Evolutionary conservation across 2,888 invertebrate genomes (phyloP).

Genomic region (Leucophora obtusa): DNA sequence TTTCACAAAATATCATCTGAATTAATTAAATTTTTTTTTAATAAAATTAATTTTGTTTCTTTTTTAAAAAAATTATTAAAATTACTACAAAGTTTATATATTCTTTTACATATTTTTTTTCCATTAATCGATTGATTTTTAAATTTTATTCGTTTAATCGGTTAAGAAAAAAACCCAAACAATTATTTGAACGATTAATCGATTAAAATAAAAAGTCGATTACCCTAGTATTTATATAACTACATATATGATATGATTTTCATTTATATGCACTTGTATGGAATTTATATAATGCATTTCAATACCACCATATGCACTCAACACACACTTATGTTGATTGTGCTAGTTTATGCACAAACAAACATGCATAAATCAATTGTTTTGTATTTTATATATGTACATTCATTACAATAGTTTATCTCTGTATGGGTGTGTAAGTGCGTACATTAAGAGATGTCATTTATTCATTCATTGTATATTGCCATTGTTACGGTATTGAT

Average conservation of each 20-base stretch:
- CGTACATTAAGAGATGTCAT: constrained; percentile 17
- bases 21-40: no score
- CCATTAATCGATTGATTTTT: no score
- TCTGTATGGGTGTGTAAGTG: background rate
- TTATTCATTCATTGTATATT: constrained; percentile 34
- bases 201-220: no score
- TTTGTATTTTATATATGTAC: background rate
- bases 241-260: constrained; percentile 11
- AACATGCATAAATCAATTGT: background rate
- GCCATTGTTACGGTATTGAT: constrained; percentile 26
- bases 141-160: no score
- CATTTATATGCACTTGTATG: constrained; percentile 8
- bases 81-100: no score
- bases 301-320: constrained; percentile 17
- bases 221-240: no score
- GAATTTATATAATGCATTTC: constrained; percentile 23
- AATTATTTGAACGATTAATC: no score
- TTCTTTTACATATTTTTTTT: no score
- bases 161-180: no score
- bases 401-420: constrained; percentile 4
- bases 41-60: no score
- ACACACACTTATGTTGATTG: background rate
- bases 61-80: no score
- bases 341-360: background rate
- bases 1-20: no score